Conservation (phyloP, 2,888 invertebrate species). For the Eucera pruinosa region DNA sequence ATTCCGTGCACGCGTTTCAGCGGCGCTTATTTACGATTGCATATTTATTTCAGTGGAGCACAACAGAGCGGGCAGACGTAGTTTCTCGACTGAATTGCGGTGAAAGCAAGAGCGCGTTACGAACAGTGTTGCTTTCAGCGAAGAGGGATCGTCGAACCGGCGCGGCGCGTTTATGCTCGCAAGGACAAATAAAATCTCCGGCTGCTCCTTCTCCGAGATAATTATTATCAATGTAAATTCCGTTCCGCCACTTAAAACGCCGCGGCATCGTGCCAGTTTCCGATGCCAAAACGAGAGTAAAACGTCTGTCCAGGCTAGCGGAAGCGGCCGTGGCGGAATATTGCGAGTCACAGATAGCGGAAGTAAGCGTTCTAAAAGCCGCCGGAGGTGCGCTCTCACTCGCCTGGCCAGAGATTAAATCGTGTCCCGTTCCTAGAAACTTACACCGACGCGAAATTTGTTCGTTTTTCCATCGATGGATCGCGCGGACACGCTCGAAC, state of each 20-base stretch:
- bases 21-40: constrained; percentile 2
- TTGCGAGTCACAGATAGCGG: constrained; percentile 26
- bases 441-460: constrained; percentile 1
- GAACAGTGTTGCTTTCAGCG: constrained; percentile 7
- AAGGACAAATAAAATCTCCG: constrained; percentile 10
- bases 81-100: constrained; percentile 53
- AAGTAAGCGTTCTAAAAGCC: constrained; percentile 15
- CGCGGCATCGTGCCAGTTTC: not conserved
- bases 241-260: constrained; percentile 4
- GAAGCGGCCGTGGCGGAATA: too few relatives aligned
- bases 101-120: constrained; percentile 51
- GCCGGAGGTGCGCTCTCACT: constrained; percentile 43
- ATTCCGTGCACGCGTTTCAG: not conserved
- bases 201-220: not conserved
- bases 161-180: constrained; percentile 1
- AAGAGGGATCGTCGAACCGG: constrained; percentile 28
- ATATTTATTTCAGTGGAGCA: constrained; percentile 18
- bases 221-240: not conserved
- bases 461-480: not conserved
- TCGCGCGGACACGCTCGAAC: not conserved
- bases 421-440: constrained; percentile 23
- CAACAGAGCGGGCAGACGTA: constrained; percentile 20
- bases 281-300: not conserved
- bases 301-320: too few relatives aligned
- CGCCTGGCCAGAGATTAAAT: not conserved